Evolutionary conservation across 1,140 invertebrate species (phyloP).

Genomic region (Xylocopa sonorina): DNA sequence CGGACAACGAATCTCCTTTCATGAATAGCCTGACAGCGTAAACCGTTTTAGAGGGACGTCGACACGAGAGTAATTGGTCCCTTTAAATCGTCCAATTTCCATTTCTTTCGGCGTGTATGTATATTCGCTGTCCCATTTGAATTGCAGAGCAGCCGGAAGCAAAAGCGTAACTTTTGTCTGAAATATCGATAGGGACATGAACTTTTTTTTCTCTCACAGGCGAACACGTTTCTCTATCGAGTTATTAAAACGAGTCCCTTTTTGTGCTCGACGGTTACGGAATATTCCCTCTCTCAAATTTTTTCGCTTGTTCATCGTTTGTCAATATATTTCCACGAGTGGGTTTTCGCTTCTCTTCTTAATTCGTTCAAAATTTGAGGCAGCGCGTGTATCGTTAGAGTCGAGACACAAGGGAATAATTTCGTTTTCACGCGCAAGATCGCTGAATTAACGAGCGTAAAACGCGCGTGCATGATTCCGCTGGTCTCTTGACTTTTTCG

Average conservation of each 20-base stretch:
- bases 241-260: not conserved
- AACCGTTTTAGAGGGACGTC: not conserved
- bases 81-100: not conserved
- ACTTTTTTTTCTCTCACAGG: not conserved
- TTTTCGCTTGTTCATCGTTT: not conserved
- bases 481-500: not conserved
- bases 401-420: not conserved
- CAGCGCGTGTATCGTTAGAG: no score
- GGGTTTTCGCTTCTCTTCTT: no score
- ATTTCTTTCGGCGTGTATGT: not conserved
- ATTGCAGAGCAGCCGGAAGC: not conserved
- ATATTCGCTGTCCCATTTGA: not conserved
- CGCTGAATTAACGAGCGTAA: not conserved
- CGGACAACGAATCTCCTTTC: not conserved
- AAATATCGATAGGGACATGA: not conserved
- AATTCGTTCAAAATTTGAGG: no score
- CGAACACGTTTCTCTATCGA: not conserved
- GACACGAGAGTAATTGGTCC: not conserved
- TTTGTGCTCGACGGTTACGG: no score
- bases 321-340: no score
- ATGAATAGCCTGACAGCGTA: not conserved
- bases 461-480: not conserved
- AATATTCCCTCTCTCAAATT: not conserved
- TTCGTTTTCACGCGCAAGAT: not conserved
- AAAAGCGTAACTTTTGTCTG: not conserved